Evolutionary conservation across 1,140 invertebrate species (phyloP).

Genomic region (Pomacea maculata): DNA sequence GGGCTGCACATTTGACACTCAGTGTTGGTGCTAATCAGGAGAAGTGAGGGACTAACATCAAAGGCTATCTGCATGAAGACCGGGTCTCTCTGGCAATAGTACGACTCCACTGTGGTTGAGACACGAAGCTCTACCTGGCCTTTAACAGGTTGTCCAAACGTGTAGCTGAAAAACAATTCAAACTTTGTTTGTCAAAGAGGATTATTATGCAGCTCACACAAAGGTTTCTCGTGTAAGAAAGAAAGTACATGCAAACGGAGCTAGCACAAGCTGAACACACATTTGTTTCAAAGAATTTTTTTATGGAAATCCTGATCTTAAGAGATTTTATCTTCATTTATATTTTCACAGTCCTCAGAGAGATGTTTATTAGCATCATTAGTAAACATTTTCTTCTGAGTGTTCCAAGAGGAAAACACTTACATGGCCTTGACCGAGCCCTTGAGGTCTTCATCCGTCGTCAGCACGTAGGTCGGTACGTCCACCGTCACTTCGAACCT

Average conservation of each 20-base stretch:
- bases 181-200: no score
- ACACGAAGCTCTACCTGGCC: conserved; percentile 28
- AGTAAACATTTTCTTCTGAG: no score
- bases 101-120: neutral
- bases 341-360: no score
- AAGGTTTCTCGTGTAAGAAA: no score
- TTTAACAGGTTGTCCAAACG: conserved; percentile 30
- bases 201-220: no score
- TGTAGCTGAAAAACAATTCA: conserved; percentile 15
- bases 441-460: conserved; percentile 9
- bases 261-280: no score
- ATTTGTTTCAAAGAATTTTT: no score
- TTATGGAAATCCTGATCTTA: no score
- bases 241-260: no score
- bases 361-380: no score
- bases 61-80: conserved; percentile 20
- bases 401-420: conserved; percentile 7
- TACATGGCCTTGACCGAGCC: conserved; percentile 28
- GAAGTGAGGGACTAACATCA: conserved; percentile 9
- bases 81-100: conserved; percentile 19
- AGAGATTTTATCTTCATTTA: no score
- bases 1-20: neutral
- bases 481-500: conserved; percentile 28
- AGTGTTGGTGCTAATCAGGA: neutral
- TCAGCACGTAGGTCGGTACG: conserved; percentile 16